Percentiles rank a stretch among this genome's conserved stretches.
Evolutionary conservation across 2,797 vertebrate genomes (phyloP).

Genomic region (Cebuella pygmaea): DNA sequence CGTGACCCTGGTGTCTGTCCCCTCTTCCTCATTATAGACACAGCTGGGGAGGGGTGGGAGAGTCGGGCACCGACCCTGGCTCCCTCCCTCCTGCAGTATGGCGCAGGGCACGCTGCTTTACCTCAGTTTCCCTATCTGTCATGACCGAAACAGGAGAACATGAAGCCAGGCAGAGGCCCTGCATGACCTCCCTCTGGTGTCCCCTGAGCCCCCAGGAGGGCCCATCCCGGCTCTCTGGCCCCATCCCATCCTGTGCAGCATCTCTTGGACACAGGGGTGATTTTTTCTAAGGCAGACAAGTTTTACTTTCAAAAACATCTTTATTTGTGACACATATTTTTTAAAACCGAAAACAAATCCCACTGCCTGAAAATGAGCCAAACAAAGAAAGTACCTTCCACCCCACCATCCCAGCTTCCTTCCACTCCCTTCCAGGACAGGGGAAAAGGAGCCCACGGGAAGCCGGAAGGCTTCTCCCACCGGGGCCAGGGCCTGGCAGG

Average conservation of each 20-base stretch:
- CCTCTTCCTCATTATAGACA: too few species aligned
- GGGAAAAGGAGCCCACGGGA: not conserved
- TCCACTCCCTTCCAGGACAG: not conserved
- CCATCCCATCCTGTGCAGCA: too few species aligned
- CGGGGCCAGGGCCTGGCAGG: not conserved
- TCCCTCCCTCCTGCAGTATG: not conserved
- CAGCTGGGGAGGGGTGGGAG: not conserved
- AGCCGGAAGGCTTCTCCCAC: too few species aligned
- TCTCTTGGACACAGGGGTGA: not conserved
- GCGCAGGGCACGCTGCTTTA: not conserved
- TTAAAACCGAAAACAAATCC: not conserved
- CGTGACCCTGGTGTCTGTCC: not conserved
- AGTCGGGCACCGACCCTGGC: not conserved
- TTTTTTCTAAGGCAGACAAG: not conserved
- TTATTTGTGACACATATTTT: not conserved
- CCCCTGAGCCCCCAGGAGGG: not conserved
- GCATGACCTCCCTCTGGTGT: not conserved
- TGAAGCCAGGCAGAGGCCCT: not conserved
- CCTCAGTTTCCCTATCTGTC: not conserved
- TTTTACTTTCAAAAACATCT: slow-evolving; percentile 1
- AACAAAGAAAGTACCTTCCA: not conserved
- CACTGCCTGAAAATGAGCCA: not conserved
- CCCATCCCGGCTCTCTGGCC: not conserved
- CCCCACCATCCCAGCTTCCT: too few species aligned
- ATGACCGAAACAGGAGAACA: not conserved